A percentile compares a stretch with the other conserved stretches of the same genome.
Conservation (phyloP, 1,140 invertebrate species). For the Anadara kagoshimensis region DNA sequence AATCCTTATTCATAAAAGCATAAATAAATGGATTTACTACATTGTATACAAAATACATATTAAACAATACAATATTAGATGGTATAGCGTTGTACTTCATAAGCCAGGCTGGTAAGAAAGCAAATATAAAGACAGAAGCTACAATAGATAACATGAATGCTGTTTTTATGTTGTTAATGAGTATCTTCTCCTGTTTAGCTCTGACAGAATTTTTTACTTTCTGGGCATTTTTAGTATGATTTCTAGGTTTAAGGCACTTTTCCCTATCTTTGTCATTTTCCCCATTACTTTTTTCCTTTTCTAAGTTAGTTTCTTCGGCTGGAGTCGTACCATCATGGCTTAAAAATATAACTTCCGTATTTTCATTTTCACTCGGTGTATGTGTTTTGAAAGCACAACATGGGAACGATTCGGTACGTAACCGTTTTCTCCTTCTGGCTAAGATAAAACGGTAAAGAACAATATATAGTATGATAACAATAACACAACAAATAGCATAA, state of each 20-base stretch:
- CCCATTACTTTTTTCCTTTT: conserved; percentile 30
- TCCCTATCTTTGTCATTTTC: conserved; percentile 11
- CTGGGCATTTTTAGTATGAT: neutral
- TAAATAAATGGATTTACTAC: conserved; percentile 69
- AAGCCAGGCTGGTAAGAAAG: conserved; percentile 65
- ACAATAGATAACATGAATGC: conserved; percentile 69
- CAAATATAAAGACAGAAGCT: conserved; percentile 64
- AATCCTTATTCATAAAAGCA: conserved; percentile 69
- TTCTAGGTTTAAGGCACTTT: neutral
- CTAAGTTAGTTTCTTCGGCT: neutral
- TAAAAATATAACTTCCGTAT: neutral
- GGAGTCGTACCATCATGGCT: neutral
- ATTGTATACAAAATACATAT: conserved; percentile 67
- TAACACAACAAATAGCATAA: conserved; percentile 52
- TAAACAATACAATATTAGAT: conserved; percentile 57
- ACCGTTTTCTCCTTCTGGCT: conserved; percentile 45
- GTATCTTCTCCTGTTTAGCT: conserved; percentile 46
- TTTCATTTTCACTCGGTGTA: neutral
- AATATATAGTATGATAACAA: conserved; percentile 55
- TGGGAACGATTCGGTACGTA: conserved; percentile 14
- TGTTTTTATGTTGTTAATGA: conserved; percentile 66
- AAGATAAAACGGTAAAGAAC: conserved; percentile 59
- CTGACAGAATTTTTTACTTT: conserved; percentile 9
- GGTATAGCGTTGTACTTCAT: conserved; percentile 50
- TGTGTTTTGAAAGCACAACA: neutral